Base-by-base conservation (phyloP, 2,113 vertebrate genomes). In the Opisthocomus hoazin region DNA sequence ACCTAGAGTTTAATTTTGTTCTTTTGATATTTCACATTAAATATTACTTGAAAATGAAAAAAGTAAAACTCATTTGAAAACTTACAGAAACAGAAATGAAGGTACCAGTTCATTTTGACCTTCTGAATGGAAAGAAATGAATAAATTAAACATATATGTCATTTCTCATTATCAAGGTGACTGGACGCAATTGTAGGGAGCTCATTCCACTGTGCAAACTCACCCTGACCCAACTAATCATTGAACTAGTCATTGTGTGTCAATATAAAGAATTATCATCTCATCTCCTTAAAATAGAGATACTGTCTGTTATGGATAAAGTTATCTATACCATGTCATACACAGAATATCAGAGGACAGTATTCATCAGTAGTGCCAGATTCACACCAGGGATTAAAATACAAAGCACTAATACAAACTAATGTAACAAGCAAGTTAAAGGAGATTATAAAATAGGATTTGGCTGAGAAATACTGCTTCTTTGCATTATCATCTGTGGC, bases 1-100 rank as follows among this genome's bases (percentile, higher is more conserved):
- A 91, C 24, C 8, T 69, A 65, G 41, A 84, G 32, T 73, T 89
- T 63, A 66, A 81, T 78, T 79, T 65, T 77, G 14, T 74, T 84
- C 57, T 91, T 89, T 41, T 85, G 45, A 65, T 87, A 79, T 50
- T 94, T 87, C 56, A 79, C 87, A 91, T 91, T 89, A 94, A 90
- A n/a, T 87, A 91, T 63, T 63, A 48, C 30, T 84, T 79, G 48
- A 65, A 82, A 94, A n/a, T 0, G 1, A 93, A 84, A 84, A 82
- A 95, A 78, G 48, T 37, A 73, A 73, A 94, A 87, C 34, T 93
- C 21, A 82, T 79, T 89, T 94, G 43, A 94, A 94, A 94, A 69
- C 50, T 78, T 19, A 41, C 1, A 78, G 65, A 75, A 94, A 69
- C 26, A 84, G 30, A 91, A 96, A 94, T 82, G 5, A 94, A 92